Conservation (phyloP, 2,113 vertebrate genomes). For the Neolamprologus devosi region DNA sequence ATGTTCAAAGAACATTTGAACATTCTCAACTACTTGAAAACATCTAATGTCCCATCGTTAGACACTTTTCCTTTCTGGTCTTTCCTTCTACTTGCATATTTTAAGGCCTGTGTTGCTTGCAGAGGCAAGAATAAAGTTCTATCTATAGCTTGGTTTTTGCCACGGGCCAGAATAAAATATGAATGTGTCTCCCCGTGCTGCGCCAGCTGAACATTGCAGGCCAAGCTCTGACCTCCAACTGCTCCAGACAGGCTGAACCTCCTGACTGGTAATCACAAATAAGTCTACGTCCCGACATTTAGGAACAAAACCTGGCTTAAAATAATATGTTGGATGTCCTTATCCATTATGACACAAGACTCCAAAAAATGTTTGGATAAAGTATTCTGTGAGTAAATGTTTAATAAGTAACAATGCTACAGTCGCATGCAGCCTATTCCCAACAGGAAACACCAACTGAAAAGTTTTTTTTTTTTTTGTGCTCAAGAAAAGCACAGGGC, state of each 20-base stretch:
- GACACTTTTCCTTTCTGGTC: not conserved
- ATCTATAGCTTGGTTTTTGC: conserved; percentile 62
- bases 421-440: not conserved
- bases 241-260: conserved; percentile 7
- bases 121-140: conserved; percentile 42
- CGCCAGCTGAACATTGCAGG: conserved; percentile 9
- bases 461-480: not conserved
- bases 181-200: conserved; percentile 42
- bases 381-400: not conserved
- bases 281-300: not conserved
- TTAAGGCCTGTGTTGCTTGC: conserved; percentile 28
- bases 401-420: not conserved
- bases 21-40: conserved; percentile 3
- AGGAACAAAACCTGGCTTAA: not conserved
- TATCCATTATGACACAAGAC: not conserved
- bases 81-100: conserved; percentile 36
- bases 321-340: not conserved
- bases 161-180: conserved; percentile 65
- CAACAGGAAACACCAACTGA: not conserved
- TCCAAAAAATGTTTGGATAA: not conserved
- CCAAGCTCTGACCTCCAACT: conserved; percentile 35
- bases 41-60: conserved; percentile 6
- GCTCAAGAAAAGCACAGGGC: not conserved
- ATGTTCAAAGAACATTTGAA: not conserved
- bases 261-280: not conserved